A percentile compares a stretch with the other conserved stretches of the same genome.
Conservation (phyloP, 2,113 vertebrate genomes). For the Silurus meridionalis region DNA sequence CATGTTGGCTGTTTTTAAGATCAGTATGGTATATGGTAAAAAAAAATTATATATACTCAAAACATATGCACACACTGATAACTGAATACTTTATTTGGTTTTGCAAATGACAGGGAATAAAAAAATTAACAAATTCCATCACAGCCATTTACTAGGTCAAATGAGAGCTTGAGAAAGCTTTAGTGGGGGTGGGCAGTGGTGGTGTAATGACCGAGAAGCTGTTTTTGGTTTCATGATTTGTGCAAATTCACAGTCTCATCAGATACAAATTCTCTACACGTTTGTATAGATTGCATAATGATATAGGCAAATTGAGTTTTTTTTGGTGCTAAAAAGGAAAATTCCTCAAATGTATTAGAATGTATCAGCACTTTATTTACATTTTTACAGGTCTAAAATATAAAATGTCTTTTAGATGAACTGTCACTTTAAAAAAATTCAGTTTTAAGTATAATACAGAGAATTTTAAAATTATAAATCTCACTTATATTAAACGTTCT, state of each 20-base stretch:
- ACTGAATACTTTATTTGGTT: slow-evolving; percentile 70
- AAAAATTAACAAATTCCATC: slow-evolving; percentile 49
- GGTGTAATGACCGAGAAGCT: slow-evolving; percentile 16
- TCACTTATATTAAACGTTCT: slow-evolving; percentile 51
- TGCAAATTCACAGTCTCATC: slow-evolving; percentile 14
- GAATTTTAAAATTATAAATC: slow-evolving; percentile 62
- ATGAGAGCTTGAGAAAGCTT: background rate
- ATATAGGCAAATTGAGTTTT: background rate
- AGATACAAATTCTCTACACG: slow-evolving; percentile 48
- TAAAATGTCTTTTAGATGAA: slow-evolving; percentile 61
- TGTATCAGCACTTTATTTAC: slow-evolving; percentile 59
- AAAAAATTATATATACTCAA: background rate
- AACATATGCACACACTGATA: slow-evolving; percentile 32
- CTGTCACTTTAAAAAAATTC: slow-evolving; percentile 46
- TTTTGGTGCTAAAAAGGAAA: slow-evolving; percentile 47
- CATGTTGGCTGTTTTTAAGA: background rate
- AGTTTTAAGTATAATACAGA: slow-evolving; percentile 59
- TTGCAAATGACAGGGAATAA: slow-evolving; percentile 65
- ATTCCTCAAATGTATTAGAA: slow-evolving; percentile 17
- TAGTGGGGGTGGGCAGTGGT: too few relatives aligned
- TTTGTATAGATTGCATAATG: slow-evolving; percentile 33
- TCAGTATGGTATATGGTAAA: too few relatives aligned
- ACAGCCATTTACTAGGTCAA: slow-evolving; percentile 46
- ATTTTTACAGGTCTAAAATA: slow-evolving; percentile 59
- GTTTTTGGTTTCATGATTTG: slow-evolving; percentile 27